A percentile compares a stretch with the other conserved stretches of the same genome.
phyloP scores from a whole-genome alignment of 2,113 vertebrate species.

The Anhinga rufa region DNA sequence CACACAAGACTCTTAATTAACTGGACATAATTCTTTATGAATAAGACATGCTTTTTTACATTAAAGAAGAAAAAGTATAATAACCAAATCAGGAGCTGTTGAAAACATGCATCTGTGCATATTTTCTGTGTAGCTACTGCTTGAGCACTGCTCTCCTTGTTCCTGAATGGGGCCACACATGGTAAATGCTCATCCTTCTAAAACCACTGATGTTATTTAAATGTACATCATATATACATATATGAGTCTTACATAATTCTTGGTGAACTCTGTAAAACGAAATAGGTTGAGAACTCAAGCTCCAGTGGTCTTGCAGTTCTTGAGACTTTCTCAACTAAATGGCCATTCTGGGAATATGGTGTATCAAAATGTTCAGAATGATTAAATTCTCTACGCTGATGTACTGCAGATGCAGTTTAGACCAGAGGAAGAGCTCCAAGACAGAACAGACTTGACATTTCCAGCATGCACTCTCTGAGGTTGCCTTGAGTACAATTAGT shows the following conservation, averaged over 20 bases:
- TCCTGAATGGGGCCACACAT: not conserved
- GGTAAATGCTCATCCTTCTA: not conserved
- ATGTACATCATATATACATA: not conserved
- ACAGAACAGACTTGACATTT: not conserved
- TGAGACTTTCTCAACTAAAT: not conserved
- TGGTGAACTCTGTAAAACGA: not conserved
- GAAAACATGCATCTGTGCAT: not conserved
- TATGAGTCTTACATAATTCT: not conserved
- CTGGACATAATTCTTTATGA: not conserved
- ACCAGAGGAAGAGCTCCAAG: not conserved
- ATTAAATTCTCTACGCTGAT: not conserved
- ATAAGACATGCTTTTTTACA: not conserved
- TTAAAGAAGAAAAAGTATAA: not conserved
- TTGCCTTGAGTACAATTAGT: not conserved
- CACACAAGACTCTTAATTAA: not conserved
- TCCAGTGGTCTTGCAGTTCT: not conserved
- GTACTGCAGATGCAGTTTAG: not conserved
- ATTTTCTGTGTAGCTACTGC: not conserved
- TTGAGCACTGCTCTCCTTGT: not conserved
- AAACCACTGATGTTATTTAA: not conserved
- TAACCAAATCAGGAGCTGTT: not conserved
- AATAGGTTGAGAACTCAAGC: not conserved
- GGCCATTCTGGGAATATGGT: not conserved
- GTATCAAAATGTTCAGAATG: not conserved
- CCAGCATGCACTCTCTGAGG: not conserved